These are phyloP conservation scores for Drosophila sordidapex DNA, from an alignment of 2,888 invertebrate species.

Conservation along the genomic window DNA sequence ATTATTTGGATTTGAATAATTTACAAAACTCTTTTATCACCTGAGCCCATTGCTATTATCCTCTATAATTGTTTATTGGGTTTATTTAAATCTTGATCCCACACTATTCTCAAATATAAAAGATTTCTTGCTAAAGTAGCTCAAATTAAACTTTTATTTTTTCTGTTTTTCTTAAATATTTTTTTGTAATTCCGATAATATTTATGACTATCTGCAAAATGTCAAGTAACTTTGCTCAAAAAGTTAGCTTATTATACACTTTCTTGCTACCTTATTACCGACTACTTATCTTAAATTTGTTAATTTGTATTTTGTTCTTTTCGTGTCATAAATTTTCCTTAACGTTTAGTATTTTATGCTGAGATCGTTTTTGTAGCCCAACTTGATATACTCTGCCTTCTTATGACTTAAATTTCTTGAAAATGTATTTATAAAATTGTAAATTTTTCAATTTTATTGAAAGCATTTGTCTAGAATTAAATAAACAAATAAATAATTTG, in stretches of 20 bases:
- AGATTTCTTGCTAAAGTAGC: too few species aligned
- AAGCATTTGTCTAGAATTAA: neutral
- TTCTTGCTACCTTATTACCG: neutral
- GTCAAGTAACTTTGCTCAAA: neutral
- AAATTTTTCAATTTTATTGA: too few species aligned
- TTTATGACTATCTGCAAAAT: neutral
- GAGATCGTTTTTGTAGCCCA: neutral
- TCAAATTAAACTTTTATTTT: too few species aligned
- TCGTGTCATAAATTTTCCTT: neutral
- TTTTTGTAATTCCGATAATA: neutral
- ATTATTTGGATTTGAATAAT: neutral
- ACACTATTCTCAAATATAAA: too few species aligned
- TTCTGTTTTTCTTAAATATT: neutral
- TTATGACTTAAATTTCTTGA: neutral
- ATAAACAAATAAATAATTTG: neutral
- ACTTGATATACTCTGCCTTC: constrained; percentile 4
- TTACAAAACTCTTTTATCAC: neutral
- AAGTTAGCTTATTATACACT: neutral
- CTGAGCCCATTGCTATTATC: rapidly evolving
- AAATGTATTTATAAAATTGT: neutral
- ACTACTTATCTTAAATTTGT: neutral
- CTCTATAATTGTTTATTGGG: neutral
- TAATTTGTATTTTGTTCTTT: constrained; percentile 7
- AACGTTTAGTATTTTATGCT: neutral
- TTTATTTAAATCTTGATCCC: too few species aligned